A percentile compares a stretch with the other conserved stretches of the same genome.
Conservation (phyloP, 2,113 vertebrate species). For the Papio anubis region DNA sequence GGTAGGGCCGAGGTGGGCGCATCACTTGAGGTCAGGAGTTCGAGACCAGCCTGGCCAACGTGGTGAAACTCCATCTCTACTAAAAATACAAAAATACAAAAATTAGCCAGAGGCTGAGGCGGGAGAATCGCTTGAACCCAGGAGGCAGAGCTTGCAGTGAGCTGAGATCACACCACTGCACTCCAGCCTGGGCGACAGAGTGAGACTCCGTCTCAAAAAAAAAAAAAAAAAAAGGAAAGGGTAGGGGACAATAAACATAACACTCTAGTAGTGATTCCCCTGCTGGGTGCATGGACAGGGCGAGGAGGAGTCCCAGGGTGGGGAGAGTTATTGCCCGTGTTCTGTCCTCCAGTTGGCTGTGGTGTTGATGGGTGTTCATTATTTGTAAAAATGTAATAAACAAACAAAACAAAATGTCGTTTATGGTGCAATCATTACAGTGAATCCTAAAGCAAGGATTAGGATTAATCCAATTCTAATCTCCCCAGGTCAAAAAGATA, state of each 20-base stretch:
- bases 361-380: not conserved
- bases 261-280: not conserved
- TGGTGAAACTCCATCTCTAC: no score
- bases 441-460: not conserved
- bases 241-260: not conserved
- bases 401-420: not conserved
- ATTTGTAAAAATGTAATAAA: not conserved
- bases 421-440: not conserved
- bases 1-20: not conserved
- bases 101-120: not conserved
- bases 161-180: not conserved
- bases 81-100: no score
- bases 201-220: not conserved
- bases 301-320: not conserved
- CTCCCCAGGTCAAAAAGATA: not conserved
- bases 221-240: not conserved
- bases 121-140: not conserved
- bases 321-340: not conserved
- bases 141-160: not conserved
- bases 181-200: not conserved
- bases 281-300: not conserved
- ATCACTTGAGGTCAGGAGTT: not conserved
- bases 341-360: not conserved
- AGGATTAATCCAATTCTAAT: not conserved
- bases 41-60: no score